These are phyloP conservation scores for Empidonax alnorum DNA, from an alignment of 2,113 vertebrate genomes.

Conservation along the genomic window DNA sequence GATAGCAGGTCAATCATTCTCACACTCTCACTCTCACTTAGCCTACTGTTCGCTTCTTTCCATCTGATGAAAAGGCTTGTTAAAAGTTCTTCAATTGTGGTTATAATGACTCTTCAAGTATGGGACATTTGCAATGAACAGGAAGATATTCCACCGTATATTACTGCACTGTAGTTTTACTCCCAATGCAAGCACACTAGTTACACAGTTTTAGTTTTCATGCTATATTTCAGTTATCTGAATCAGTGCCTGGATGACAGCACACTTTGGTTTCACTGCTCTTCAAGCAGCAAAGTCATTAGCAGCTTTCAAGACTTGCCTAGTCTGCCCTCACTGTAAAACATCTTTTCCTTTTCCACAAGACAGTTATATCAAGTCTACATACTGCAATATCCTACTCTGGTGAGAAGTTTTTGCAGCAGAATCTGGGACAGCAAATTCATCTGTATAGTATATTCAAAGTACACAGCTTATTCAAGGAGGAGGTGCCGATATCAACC, in stretches of 20 bases:
- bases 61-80: neutral
- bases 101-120: neutral
- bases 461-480: neutral
- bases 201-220: neutral
- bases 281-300: neutral
- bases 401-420: neutral
- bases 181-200: neutral
- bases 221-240: neutral
- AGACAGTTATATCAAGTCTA: neutral
- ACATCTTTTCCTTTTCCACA: neutral
- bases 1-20: neutral
- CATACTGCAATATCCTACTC: neutral
- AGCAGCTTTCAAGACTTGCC: neutral
- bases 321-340: neutral
- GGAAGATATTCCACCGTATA: neutral
- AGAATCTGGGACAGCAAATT: neutral
- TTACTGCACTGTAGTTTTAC: neutral
- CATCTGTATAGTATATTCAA: neutral
- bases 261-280: neutral
- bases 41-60: neutral
- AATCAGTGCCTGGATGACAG: neutral
- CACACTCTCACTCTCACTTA: neutral
- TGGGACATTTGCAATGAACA: neutral
- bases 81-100: neutral
- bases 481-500: fast-evolving